Base-by-base conservation (phyloP, 2,113 vertebrate genomes). In the Brachyhypopomus occidentalis region DNA sequence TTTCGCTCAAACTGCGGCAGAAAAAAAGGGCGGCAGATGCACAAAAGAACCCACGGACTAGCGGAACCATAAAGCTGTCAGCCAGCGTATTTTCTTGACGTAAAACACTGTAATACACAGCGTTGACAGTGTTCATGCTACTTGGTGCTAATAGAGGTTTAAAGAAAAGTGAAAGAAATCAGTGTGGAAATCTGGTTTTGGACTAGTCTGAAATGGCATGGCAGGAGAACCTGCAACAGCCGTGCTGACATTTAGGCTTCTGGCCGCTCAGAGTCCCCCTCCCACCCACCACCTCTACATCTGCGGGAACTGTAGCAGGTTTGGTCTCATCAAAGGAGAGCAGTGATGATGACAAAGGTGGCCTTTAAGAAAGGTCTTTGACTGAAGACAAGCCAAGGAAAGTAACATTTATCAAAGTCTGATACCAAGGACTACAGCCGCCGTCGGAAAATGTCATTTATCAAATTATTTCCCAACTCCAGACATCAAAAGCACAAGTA, bases 311-410 rank as follows among this genome's bases (percentile, higher is more conserved):
- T 84, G 85, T 56, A 78, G 79, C 63, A 75, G 79, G 74, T 85
- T 90, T 84, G 75, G 80, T 83, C 81, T 82, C 85, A 90, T 90
- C 83, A 86, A 78, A 85, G 84, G 85, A 73, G 80, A 85, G 77
- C 71, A 77, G 79, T 88, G 87, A 90, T 89, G 89, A 87, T 89
- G 89, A 91, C 89, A 92, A 91, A 89, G 87, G 81, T 87, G 89
- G 87, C 89, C 89, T 93, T 91, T 89, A 89, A 87, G 89, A 76
- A 83, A 86, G 83, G 82, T 87, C 82, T 91, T 86, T 92, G 90
- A 92, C 89, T 90, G 81, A 85, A 78, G 82, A 91, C 86, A 87
- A 86, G 83, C 83, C 79, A 84, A 78, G 84, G 75, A 88, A 90
- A 88, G 87, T 84, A 86, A 91, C 86, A 92, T 93, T 91, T 88